Conservation (phyloP, 2,113 vertebrate species). For the Otis tarda region DNA sequence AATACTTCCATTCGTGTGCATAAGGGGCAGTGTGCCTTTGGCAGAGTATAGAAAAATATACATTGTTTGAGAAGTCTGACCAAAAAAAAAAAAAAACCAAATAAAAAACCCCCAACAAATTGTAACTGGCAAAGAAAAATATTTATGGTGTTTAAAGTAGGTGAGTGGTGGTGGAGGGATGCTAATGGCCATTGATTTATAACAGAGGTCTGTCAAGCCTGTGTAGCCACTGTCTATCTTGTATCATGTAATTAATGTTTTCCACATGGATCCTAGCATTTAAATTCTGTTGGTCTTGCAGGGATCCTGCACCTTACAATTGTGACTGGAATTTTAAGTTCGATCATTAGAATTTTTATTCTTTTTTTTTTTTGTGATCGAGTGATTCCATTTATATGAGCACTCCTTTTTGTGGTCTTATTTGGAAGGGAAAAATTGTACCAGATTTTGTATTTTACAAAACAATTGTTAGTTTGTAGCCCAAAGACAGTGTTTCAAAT, state of each 20-base stretch:
- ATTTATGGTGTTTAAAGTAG: background rate
- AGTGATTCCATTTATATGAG: background rate
- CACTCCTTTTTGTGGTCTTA: background rate
- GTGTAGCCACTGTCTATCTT: background rate
- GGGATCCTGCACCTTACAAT: background rate
- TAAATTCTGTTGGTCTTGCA: background rate
- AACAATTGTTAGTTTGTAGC: conserved; percentile 20
- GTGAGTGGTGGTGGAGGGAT: background rate
- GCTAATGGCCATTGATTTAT: background rate
- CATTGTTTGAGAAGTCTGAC: background rate
- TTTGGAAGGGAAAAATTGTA: background rate
- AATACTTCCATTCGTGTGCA: background rate
- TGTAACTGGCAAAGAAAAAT: background rate
- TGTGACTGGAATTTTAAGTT: background rate
- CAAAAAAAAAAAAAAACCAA: background rate
- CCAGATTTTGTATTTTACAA: conserved; percentile 27
- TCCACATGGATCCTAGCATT: background rate
- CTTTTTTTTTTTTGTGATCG: background rate
- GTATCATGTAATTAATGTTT: background rate
- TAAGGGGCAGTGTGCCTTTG: background rate
- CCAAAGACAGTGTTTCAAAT: conserved; percentile 24
- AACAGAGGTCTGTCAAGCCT: background rate
- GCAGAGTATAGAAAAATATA: background rate
- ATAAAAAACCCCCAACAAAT: background rate
- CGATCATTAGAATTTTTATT: background rate